These are phyloP conservation scores for Listrodromus nycthemerus DNA, from an alignment of 2,888 invertebrate species.

Conservation along the genomic window DNA sequence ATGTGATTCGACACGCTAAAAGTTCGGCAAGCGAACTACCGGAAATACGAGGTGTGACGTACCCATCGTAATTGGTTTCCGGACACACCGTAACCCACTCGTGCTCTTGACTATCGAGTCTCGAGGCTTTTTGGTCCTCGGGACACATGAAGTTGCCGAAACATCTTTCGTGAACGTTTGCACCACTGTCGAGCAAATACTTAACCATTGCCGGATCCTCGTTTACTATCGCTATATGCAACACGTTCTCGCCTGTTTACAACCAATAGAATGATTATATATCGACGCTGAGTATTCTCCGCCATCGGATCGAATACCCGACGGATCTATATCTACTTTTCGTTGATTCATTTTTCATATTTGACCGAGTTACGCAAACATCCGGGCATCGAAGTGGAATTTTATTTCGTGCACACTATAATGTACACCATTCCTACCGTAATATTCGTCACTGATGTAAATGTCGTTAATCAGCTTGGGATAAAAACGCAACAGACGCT, in stretches of 20 bases:
- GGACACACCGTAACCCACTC: conserved; percentile 95
- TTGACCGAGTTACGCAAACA: conserved; percentile 15
- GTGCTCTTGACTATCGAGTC: conserved; percentile 94
- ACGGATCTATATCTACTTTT: conserved; percentile 44
- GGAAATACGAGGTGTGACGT: conserved; percentile 37
- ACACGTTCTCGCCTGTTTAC: conserved; percentile 92
- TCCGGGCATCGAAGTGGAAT: conserved; percentile 14
- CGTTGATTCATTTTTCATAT: conserved; percentile 46
- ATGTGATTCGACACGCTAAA: too few relatives aligned
- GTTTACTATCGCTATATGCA: conserved; percentile 99
- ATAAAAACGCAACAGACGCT: conserved; percentile 94
- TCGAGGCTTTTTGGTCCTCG: conserved; percentile 97
- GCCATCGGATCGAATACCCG: conserved; percentile 1
- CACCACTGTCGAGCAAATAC: conserved; percentile 95
- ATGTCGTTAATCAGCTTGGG: conserved; percentile 98
- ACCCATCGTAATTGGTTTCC: conserved; percentile 95
- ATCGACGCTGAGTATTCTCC: not conserved
- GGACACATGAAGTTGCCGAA: conserved; percentile 98
- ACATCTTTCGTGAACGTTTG: conserved; percentile 96
- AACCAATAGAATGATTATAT: not conserved
- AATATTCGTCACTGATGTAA: conserved; percentile 98
- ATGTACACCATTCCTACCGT: conserved; percentile 87
- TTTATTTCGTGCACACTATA: not conserved
- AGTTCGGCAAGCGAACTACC: not conserved
- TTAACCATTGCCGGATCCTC: conserved; percentile 99